phyloP scores from a whole-genome alignment of 2,113 vertebrate species.

The Natator depressus region DNA sequence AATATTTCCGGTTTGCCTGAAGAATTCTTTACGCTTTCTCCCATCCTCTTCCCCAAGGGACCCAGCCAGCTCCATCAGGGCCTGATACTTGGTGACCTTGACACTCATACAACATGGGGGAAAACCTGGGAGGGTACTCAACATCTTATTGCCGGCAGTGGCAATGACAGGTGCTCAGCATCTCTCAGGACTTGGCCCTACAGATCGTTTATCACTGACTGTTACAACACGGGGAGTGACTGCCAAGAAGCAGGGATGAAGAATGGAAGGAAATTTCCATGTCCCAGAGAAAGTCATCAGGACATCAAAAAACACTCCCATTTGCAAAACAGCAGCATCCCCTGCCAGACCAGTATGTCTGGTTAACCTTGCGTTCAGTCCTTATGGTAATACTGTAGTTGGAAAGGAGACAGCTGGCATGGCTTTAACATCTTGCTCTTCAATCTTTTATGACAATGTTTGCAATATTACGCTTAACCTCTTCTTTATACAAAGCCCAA shows the following conservation, averaged over 20 bases:
- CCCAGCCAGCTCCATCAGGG: not conserved
- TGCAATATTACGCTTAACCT: conserved; percentile 48
- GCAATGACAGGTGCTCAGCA: not conserved
- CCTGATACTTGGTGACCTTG: not conserved
- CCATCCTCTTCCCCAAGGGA: not conserved
- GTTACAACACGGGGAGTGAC: not conserved
- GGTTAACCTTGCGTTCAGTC: conserved; percentile 73
- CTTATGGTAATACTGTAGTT: conserved; percentile 64
- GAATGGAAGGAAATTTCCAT: not conserved
- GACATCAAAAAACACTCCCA: conserved; percentile 54
- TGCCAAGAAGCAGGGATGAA: not conserved
- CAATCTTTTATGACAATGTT: conserved; percentile 63
- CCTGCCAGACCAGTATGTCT: conserved; percentile 39
- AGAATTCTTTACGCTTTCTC: not conserved
- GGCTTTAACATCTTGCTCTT: conserved; percentile 45
- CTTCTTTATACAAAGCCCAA: not conserved
- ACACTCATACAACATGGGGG: not conserved
- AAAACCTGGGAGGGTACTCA: not conserved
- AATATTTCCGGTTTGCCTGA: not conserved
- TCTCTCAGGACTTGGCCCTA: not conserved
- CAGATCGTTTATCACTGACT: not conserved
- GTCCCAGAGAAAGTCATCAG: conserved; percentile 58
- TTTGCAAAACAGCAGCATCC: conserved; percentile 48
- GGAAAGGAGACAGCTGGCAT: conserved; percentile 80
- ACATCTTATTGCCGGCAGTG: not conserved